Evolutionary conservation across 1,140 invertebrate genomes (phyloP).

Genomic region (Latrodectus geometricus): DNA sequence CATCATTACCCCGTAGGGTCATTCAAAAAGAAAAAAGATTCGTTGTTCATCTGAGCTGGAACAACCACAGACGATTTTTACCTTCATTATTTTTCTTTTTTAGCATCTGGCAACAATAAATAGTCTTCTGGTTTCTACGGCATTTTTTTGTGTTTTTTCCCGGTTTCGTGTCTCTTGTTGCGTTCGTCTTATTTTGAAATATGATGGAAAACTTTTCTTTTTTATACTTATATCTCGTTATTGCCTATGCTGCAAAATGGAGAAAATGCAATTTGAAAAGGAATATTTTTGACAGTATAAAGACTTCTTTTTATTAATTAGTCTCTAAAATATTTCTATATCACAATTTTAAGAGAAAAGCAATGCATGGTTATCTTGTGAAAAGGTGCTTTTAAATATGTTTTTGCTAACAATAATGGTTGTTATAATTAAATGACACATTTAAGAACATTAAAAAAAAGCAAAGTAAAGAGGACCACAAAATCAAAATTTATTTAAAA

Average conservation of each 20-base stretch:
- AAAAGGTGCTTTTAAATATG: too few relatives aligned
- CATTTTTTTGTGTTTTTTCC: background rate
- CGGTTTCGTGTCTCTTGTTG: background rate
- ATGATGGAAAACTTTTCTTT: background rate
- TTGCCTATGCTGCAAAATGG: too few relatives aligned
- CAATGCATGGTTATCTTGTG: too few relatives aligned
- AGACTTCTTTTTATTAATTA: too few relatives aligned
- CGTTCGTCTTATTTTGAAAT: background rate
- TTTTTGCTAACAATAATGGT: too few relatives aligned
- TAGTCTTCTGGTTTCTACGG: background rate
- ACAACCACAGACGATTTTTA: conserved; percentile 24
- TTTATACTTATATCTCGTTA: background rate
- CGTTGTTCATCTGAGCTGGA: background rate
- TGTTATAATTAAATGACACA: too few relatives aligned
- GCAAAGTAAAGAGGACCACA: too few relatives aligned
- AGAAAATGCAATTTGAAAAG: background rate
- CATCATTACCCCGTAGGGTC: conserved; percentile 47
- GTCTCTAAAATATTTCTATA: too few relatives aligned
- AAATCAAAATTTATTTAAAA: too few relatives aligned
- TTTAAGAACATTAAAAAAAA: too few relatives aligned
- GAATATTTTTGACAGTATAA: background rate
- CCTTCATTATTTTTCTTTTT: conserved; percentile 4
- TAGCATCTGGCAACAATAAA: conserved; percentile 16
- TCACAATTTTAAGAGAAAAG: too few relatives aligned
- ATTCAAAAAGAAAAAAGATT: conserved; percentile 32